These are phyloP conservation scores for Zhuqinia jingwanae DNA, from an alignment of 2,888 invertebrate genomes.

Conservation along the genomic window DNA sequence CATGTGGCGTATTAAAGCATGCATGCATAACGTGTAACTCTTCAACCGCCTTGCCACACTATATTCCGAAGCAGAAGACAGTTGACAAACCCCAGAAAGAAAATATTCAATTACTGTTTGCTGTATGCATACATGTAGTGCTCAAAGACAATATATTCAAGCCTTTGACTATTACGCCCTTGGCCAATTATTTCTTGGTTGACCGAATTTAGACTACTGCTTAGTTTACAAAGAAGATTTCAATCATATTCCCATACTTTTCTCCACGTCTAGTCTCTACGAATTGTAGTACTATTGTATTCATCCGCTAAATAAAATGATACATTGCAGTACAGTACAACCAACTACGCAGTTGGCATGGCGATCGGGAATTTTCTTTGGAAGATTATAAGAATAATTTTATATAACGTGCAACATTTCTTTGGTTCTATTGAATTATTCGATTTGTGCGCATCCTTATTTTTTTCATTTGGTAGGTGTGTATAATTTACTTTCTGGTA, in stretches of 20 bases:
- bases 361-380: no score
- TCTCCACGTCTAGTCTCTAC: constrained; percentile 1
- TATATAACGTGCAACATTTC: no score
- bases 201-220: constrained; percentile 46
- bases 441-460: no score
- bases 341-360: no score
- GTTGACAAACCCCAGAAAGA: constrained; percentile 34
- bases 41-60: constrained; percentile 10
- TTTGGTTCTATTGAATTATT: no score
- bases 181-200: constrained; percentile 62
- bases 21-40: not conserved
- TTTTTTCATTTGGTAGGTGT: no score
- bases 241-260: constrained; percentile 3
- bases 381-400: no score
- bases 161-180: constrained; percentile 32
- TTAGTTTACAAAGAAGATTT: constrained; percentile 32
- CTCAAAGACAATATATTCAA: constrained; percentile 46
- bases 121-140: not conserved
- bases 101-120: constrained; percentile 40
- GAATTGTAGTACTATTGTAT: not conserved
- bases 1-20: constrained; percentile 20
- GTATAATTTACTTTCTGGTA: no score
- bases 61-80: constrained; percentile 12
- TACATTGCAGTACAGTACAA: no score
- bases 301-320: no score